These are phyloP conservation scores for human (Homo sapiens) DNA, from an alignment of 2,113 vertebrate genomes.

Conservation along the genomic window GRCh38 chrX:16195001-16195500, in stretches of 20 bases:
- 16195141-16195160: slow-evolving; percentile 62
- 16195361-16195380: slow-evolving; percentile 3
- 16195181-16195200: slow-evolving; percentile 30
- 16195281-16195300: slow-evolving; percentile 47
- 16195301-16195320: slow-evolving; percentile 9
- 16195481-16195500: slow-evolving; percentile 6
- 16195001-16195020: neutral
- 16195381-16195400: slow-evolving; percentile 24
- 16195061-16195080: neutral
- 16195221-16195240: slow-evolving; percentile 49
- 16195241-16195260: slow-evolving; percentile 56
- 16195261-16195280: slow-evolving; percentile 61
- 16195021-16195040: neutral
- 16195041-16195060: neutral
- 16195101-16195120: slow-evolving; percentile 38
- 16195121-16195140: slow-evolving; percentile 40
- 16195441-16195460: neutral
- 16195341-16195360: slow-evolving; percentile 30
- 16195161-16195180: slow-evolving; percentile 54
- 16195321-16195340: slow-evolving; percentile 15
- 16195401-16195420: slow-evolving; percentile 10
- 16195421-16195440: slow-evolving; percentile 10
- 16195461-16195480: slow-evolving; percentile 38
- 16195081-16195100: slow-evolving; percentile 27
- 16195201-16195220: slow-evolving; percentile 51